phyloP scores from a whole-genome alignment of 2,888 invertebrate species.

The Cenopis cana region DNA sequence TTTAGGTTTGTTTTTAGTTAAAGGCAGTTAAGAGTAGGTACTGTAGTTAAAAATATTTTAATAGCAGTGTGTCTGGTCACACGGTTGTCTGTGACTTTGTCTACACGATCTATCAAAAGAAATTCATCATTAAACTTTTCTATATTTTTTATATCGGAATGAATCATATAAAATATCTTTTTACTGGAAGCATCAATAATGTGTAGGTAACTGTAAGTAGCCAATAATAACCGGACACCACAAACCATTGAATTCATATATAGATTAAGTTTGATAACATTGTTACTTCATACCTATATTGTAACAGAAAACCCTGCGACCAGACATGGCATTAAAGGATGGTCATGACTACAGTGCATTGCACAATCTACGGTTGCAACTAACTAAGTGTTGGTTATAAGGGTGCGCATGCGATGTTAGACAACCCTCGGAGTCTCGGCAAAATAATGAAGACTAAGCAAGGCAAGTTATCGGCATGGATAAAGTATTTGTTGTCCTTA shows the following conservation, averaged over 20 bases:
- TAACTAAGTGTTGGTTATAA: not conserved
- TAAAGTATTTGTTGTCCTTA: not conserved
- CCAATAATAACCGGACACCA: too few species aligned
- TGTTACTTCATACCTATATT: too few species aligned
- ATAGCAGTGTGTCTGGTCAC: not conserved
- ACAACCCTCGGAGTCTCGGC: not conserved
- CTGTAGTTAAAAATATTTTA: not conserved
- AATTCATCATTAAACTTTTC: too few species aligned
- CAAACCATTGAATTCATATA: too few species aligned
- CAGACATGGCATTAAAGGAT: not conserved
- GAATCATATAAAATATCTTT: too few species aligned
- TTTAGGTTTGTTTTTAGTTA: conserved; percentile 16
- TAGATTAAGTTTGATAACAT: not conserved
- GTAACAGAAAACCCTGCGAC: not conserved
- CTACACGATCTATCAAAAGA: too few species aligned
- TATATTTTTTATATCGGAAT: too few species aligned
- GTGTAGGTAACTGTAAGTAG: too few species aligned
- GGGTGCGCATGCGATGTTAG: conserved; percentile 16
- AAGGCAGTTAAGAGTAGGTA: conserved; percentile 1
- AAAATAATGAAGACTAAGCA: not conserved
- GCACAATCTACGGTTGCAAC: conserved; percentile 12
- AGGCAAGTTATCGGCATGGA: not conserved
- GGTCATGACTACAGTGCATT: conserved; percentile 13
- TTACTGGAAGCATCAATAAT: too few species aligned
- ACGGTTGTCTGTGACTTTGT: not conserved